Conservation (phyloP, 1,140 invertebrate genomes). For the Nasonia giraulti region DNA sequence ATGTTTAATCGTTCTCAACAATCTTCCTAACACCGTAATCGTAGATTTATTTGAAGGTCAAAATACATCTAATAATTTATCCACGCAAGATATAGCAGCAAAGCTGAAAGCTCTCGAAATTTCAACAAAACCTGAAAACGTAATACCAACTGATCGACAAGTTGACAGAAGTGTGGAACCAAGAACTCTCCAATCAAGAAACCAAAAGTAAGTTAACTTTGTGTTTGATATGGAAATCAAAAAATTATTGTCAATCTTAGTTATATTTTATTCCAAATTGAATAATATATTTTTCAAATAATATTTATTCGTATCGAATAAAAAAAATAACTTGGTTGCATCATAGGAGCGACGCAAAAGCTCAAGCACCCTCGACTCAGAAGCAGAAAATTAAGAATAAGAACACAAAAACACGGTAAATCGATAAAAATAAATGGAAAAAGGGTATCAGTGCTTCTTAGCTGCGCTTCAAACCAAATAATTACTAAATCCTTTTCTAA, state of each 20-base stretch:
- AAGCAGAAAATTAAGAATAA: slow-evolving; percentile 58
- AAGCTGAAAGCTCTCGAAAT: slow-evolving; percentile 19
- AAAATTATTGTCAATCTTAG: neutral
- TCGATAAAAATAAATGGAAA: slow-evolving; percentile 43
- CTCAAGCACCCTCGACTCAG: slow-evolving; percentile 51
- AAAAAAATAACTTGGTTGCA: slow-evolving; percentile 51
- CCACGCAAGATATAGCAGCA: slow-evolving; percentile 9
- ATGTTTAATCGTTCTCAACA: slow-evolving; percentile 75
- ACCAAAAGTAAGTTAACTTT: slow-evolving; percentile 53
- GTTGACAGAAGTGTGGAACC: slow-evolving; percentile 18
- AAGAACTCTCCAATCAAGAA: slow-evolving; percentile 37
- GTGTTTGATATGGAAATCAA: slow-evolving; percentile 7
- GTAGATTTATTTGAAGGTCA: slow-evolving; percentile 40
- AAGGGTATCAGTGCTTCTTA: slow-evolving; percentile 42
- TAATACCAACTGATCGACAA: slow-evolving; percentile 31
- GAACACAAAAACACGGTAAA: slow-evolving; percentile 61
- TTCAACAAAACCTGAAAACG: neutral
- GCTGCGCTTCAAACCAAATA: slow-evolving; percentile 23
- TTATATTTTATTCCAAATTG: slow-evolving; percentile 30
- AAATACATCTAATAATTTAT: neutral
- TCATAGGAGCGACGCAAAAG: slow-evolving; percentile 58
- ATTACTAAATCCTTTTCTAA: slow-evolving; percentile 3
- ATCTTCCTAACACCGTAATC: neutral
- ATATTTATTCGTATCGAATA: slow-evolving; percentile 24
- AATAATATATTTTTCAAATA: neutral